phyloP scores from a whole-genome alignment of 2,888 invertebrate species.

The Exephanes ischioxanthus region DNA sequence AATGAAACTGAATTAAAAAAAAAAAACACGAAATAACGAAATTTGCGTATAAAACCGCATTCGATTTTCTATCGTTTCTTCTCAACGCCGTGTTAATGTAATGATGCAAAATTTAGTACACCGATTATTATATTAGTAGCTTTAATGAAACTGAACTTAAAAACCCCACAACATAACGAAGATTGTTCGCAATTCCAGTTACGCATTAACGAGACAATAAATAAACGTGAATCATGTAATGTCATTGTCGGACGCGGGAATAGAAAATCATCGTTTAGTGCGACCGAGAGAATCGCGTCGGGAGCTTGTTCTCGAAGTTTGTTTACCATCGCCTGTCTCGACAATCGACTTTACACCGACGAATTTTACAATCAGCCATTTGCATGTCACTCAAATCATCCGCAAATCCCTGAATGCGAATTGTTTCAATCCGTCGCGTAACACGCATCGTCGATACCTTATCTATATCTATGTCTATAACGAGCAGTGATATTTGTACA shows the following conservation, averaged over 20 bases:
- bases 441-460: constrained; percentile 16
- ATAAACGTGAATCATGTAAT: constrained; percentile 14
- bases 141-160: constrained; percentile 19
- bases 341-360: constrained; percentile 1
- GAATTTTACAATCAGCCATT: not conserved
- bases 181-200: constrained; percentile 1
- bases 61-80: not conserved
- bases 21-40: not conserved
- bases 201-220: constrained; percentile 59
- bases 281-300: not conserved
- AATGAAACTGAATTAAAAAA: constrained; percentile 13
- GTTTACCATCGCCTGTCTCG: not conserved
- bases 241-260: not conserved
- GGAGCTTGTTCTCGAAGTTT: not conserved
- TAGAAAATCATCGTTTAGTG: not conserved
- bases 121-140: not conserved
- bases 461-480: constrained; percentile 2
- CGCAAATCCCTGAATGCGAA: not conserved
- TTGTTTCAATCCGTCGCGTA: constrained; percentile 1
- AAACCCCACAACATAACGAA: not conserved
- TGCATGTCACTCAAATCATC: constrained; percentile 2
- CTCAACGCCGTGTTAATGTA: not conserved
- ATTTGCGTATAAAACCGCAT: not conserved
- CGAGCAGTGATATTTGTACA: constrained; percentile 34
- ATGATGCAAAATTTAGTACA: constrained; percentile 9